Conservation (phyloP, 2,113 vertebrate species). For the Uropsilus gracilis region DNA sequence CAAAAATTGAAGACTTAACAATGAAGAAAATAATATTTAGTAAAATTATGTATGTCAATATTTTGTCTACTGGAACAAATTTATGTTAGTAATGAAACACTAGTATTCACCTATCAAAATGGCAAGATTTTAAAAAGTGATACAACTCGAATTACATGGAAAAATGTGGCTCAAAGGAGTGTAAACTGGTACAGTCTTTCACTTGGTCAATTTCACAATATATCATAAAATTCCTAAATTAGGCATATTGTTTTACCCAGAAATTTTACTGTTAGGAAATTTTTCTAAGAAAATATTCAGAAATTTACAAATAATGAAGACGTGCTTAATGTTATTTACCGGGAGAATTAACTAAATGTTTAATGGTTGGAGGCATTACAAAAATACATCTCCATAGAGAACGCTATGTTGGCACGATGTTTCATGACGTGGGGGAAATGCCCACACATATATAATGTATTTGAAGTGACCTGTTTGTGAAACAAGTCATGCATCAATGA, state of each 20-base stretch:
- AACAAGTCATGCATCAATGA: background rate
- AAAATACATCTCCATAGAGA: background rate
- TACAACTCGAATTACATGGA: background rate
- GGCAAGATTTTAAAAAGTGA: background rate
- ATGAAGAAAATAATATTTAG: background rate
- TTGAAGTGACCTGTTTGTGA: background rate
- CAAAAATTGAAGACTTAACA: background rate
- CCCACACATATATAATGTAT: background rate
- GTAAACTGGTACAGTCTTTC: background rate
- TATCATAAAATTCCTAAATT: background rate
- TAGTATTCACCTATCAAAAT: background rate
- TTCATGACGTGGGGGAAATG: background rate
- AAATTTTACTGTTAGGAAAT: background rate
- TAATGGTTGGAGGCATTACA: background rate
- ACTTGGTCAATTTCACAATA: background rate
- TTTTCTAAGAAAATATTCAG: slow-evolving; percentile 3
- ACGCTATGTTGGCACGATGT: background rate
- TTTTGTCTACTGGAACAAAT: background rate
- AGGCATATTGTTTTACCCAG: background rate
- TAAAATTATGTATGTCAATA: background rate
- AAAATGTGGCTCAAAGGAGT: background rate
- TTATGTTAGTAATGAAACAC: background rate
- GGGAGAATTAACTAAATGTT: background rate
- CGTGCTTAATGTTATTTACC: background rate
- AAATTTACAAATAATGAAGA: background rate